Conservation (phyloP, 2,888 invertebrate genomes). For the Parasteatoda lunata region DNA sequence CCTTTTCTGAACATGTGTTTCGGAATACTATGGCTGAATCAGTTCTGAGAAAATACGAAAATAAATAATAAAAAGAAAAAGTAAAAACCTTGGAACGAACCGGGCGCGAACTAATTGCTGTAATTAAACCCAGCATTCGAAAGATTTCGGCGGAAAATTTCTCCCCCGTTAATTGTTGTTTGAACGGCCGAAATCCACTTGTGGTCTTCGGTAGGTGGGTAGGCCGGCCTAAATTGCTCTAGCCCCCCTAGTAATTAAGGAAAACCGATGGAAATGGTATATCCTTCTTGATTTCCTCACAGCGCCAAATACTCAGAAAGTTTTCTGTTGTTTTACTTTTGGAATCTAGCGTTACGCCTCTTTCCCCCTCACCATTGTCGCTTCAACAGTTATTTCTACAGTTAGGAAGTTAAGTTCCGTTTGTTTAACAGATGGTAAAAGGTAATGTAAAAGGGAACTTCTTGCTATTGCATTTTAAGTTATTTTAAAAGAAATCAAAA, state of each 20-base stretch:
- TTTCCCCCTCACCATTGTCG: not conserved
- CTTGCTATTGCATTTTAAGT: not conserved
- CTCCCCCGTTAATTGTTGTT: constrained; percentile 64
- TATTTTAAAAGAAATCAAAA: too few relatives aligned
- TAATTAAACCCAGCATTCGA: constrained; percentile 62
- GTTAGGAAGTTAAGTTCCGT: constrained; percentile 47
- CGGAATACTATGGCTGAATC: constrained; percentile 42
- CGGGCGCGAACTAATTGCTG: constrained; percentile 52
- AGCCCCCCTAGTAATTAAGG: constrained; percentile 55
- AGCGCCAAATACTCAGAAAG: constrained; percentile 29
- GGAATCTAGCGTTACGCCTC: constrained; percentile 19
- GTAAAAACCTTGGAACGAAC: not conserved
- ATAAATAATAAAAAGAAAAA: constrained; percentile 40
- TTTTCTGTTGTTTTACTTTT: constrained; percentile 37
- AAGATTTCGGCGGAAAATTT: constrained; percentile 49
- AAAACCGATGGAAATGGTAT: constrained; percentile 40
- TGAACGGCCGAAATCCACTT: constrained; percentile 55
- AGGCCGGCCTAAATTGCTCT: constrained; percentile 32
- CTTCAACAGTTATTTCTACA: constrained; percentile 35
- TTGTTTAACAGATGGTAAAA: constrained; percentile 34
- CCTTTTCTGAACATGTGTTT: constrained; percentile 53
- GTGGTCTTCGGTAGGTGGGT: constrained; percentile 34
- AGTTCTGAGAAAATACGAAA: constrained; percentile 23
- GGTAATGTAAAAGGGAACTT: constrained; percentile 14
- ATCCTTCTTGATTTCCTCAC: not conserved